A percentile compares a stretch with the other conserved stretches of the same genome.
phyloP scores from a whole-genome alignment of 2,113 vertebrate genomes.

The Austrofundulus limnaeus region DNA sequence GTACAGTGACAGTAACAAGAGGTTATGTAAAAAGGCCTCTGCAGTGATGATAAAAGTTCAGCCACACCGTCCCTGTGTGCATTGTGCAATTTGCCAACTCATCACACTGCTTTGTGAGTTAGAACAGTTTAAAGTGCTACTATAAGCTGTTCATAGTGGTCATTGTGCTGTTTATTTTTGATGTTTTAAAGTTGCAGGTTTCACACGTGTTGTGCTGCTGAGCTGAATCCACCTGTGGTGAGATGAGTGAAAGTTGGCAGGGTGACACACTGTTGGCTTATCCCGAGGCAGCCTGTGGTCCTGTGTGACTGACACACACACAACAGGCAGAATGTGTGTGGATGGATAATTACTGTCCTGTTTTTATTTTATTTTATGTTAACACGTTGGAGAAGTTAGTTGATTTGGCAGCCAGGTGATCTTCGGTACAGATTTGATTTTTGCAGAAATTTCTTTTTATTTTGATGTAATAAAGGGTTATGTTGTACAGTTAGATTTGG shows the following conservation, averaged over 20 bases:
- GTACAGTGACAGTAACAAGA: slow-evolving; percentile 21
- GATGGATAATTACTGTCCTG: neutral
- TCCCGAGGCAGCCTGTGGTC: slow-evolving; percentile 22
- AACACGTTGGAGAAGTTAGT: slow-evolving; percentile 3
- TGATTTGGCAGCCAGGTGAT: neutral
- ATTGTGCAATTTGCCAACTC: neutral
- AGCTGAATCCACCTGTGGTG: slow-evolving; percentile 27
- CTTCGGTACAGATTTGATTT: too few species aligned
- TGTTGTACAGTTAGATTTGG: neutral
- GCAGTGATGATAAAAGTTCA: slow-evolving; percentile 24
- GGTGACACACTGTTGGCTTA: slow-evolving; percentile 30
- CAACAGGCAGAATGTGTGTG: neutral
- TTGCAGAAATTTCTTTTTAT: too few species aligned
- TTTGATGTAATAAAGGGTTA: too few species aligned
- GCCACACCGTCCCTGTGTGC: neutral
- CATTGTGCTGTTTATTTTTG: slow-evolving; percentile 3
- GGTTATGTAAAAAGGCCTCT: slow-evolving; percentile 5
- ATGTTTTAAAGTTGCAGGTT: slow-evolving; percentile 30
- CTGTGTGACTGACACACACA: slow-evolving; percentile 22
- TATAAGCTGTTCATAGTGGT: neutral
- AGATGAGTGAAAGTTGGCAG: slow-evolving; percentile 56
- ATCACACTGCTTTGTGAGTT: neutral
- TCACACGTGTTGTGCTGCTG: slow-evolving; percentile 51
- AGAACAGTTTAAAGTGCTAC: neutral
- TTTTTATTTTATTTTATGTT: neutral